phyloP scores from a whole-genome alignment of 2,888 invertebrate genomes.

The Agonum fuliginosum region DNA sequence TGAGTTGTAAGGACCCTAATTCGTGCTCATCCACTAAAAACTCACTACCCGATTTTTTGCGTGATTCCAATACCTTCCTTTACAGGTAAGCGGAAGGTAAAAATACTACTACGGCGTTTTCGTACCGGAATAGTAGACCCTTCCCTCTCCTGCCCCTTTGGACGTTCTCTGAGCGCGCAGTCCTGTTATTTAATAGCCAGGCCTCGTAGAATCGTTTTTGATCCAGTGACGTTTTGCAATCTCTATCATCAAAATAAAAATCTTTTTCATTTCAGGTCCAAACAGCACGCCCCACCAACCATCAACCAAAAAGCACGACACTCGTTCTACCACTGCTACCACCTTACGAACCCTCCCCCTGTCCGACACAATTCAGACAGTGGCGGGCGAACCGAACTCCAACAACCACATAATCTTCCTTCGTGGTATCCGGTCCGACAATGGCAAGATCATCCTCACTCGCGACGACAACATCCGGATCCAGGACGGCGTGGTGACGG shows the following conservation, averaged over 20 bases:
- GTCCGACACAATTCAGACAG: constrained; percentile 33
- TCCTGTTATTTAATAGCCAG: too few relatives aligned
- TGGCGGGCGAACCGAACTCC: background rate
- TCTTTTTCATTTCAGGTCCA: constrained; percentile 40
- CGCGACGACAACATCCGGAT: constrained; percentile 54
- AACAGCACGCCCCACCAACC: constrained; percentile 39
- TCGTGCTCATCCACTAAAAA: too few relatives aligned
- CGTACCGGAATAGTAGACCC: too few relatives aligned
- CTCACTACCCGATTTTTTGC: too few relatives aligned
- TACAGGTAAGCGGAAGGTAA: too few relatives aligned
- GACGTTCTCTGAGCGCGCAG: too few relatives aligned
- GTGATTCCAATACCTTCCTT: too few relatives aligned
- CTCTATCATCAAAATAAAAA: background rate
- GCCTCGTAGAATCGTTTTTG: too few relatives aligned
- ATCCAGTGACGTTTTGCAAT: too few relatives aligned
- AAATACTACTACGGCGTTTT: too few relatives aligned
- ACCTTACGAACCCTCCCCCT: constrained; percentile 12
- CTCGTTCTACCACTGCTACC: constrained; percentile 9
- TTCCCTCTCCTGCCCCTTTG: too few relatives aligned
- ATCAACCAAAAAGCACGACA: constrained; percentile 43
- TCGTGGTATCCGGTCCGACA: constrained; percentile 54
- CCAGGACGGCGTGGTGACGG: constrained; percentile 53
- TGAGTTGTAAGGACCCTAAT: too few relatives aligned
- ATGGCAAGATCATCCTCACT: constrained; percentile 53
- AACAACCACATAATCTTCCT: constrained; percentile 53